Base-by-base conservation (phyloP, 2,113 vertebrate species). In the Anguilla japonica region DNA sequence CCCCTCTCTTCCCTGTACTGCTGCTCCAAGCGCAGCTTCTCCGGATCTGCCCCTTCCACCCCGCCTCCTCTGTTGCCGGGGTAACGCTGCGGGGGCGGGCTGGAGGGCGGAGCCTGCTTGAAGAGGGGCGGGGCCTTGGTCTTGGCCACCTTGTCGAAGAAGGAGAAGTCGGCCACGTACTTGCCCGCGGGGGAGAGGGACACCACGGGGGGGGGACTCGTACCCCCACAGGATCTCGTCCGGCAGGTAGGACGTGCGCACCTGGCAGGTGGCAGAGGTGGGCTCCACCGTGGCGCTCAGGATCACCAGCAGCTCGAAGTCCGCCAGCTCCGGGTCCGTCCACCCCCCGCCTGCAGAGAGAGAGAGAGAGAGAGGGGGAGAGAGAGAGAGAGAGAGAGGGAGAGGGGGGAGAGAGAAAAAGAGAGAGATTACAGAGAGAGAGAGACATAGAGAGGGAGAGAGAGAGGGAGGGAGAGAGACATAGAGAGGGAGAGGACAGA, bases 171-270 rank as follows among this genome's bases (percentile, higher is more conserved):
- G 0, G 98, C 98, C 83, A 99, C 95, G 15, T 98, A 99, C 88
- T 99, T 99, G 50, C 98, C 98, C 0, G 96, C 97, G 83, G 97
- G 93, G 0, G 97, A 98, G 79, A 99, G 95, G 0, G 98, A 99
- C 90, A 98, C 96, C 43, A 97, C 97, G 0, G 96, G 96, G 0
- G n/a, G 95, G 96, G 88, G 99, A 99, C 90, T 99, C 98, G 0
- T 99, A 99, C 78, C 98, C 98, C 98, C 98, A 99, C 0, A 99
- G 96, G 93, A 99, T 99, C 95, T 99, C 98, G 84, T 99, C 98
- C 0, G 98, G 98, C 89, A 99, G 93, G 95, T 99, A 99, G 89
- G 98, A 99, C 0, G 98, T 99, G 87, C 98, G 97, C 2, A 99
- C 97, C 90, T 99, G 98, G 91, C 98, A 99, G 29, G 98, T 98